Conservation (phyloP, 1,140 invertebrate genomes). For the Drosophila kohkoa region DNA sequence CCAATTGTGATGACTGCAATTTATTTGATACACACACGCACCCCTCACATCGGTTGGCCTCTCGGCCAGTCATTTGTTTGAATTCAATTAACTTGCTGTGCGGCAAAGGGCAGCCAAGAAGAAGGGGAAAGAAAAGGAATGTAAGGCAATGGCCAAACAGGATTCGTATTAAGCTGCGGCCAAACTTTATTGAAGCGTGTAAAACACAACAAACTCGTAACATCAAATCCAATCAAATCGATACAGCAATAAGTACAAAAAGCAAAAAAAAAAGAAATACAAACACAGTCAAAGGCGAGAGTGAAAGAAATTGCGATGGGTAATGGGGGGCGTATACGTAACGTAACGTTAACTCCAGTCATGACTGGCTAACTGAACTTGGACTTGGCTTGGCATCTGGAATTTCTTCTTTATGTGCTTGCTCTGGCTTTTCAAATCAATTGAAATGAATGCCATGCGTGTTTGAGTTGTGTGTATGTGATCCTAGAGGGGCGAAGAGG, state of each 20-base stretch:
- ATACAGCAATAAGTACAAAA: conserved; percentile 62
- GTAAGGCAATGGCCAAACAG: conserved; percentile 15
- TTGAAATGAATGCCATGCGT: conserved; percentile 66
- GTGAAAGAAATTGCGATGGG: background rate
- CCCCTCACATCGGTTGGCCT: conserved; percentile 9
- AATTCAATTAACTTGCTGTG: conserved; percentile 69
- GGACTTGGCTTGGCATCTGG: conserved; percentile 25
- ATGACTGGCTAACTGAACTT: conserved; percentile 23
- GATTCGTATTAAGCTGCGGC: conserved; percentile 27
- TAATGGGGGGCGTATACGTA: conserved; percentile 42
- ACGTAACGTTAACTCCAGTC: conserved; percentile 37
- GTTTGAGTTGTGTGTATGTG: conserved; percentile 5
- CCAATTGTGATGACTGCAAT: conserved; percentile 31
- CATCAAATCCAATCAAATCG: conserved; percentile 80
- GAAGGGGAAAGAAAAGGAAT: background rate
- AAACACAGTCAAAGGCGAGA: background rate
- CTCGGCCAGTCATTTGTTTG: conserved; percentile 44
- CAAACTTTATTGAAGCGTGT: conserved; percentile 71
- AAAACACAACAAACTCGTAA: conserved; percentile 68
- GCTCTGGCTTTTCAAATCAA: conserved; percentile 62
- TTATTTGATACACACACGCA: conserved; percentile 19
- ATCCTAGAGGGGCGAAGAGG: background rate
- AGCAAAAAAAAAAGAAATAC: background rate
- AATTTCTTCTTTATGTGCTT: conserved; percentile 38
- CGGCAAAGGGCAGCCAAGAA: background rate